Evolutionary conservation across 2,113 vertebrate genomes (phyloP).

Genomic region (Cyrtonyx montezumae): DNA sequence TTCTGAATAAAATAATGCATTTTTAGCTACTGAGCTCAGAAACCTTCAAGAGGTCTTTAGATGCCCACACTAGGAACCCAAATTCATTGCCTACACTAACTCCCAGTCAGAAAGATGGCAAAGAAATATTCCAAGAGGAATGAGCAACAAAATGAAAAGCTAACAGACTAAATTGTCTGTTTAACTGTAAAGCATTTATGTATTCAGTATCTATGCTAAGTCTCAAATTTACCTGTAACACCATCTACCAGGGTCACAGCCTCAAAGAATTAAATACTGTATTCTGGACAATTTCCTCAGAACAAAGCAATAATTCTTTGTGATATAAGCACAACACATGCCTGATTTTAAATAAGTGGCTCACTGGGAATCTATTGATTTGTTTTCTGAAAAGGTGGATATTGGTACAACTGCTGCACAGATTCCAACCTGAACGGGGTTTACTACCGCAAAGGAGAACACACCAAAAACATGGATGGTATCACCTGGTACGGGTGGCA

Average conservation of each 20-base stretch:
- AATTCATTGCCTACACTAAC: neutral
- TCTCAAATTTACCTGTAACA: neutral
- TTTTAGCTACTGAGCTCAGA: neutral
- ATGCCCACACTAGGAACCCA: neutral
- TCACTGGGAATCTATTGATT: neutral
- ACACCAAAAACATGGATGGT: constrained; percentile 87
- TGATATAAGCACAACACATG: neutral
- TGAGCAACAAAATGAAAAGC: neutral
- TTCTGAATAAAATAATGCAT: neutral
- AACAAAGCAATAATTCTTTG: neutral
- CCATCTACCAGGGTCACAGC: neutral
- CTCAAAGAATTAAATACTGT: neutral
- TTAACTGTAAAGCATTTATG: neutral
- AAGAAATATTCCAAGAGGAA: neutral
- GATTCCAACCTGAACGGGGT: constrained; percentile 96
- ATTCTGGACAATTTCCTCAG: rapidly evolving
- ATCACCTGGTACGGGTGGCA: constrained; percentile 99
- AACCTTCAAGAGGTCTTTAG: neutral
- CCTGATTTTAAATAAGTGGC: neutral
- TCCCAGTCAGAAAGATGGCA: neutral
- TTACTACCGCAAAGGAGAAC: constrained; percentile 89
- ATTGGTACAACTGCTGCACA: constrained; percentile 99
- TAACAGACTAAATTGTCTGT: neutral
- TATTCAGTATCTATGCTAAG: neutral
- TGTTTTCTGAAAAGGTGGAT: constrained; percentile 83